Evolutionary conservation across 2,888 invertebrate species (phyloP), one percentile per base, ranked within the genome.

Genomic region (Bugulina stolonifera): DNA sequence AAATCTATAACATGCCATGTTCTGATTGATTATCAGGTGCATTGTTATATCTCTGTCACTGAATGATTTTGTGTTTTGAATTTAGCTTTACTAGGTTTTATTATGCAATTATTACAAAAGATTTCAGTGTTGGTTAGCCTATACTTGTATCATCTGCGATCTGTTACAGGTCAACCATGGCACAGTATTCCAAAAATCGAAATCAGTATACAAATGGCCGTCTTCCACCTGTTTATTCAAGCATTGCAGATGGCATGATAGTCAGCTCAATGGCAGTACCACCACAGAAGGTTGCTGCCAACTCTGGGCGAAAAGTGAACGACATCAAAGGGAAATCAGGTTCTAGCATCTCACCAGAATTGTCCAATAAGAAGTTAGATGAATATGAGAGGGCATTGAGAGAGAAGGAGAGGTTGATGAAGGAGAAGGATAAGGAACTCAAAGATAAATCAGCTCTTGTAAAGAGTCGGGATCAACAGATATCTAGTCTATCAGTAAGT

Each of bases 221-320:
- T 32, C 64, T 29, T 32, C 64, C 64, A 14, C 64, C 64, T 32
- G 64, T 64, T 3, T 27, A 64, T 23, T 23, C 64, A 2, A 64
- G 64, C n/a, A 64, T 64, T 32, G 32, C 64, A 29, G 64, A 64
- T 5, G 64, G 64, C n/a, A 64, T 64, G 64, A 64, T 64, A 32
- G 64, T 64, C 10, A 64, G 64, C 27, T 32, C 64, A 32, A 64
- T 64, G 64, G n/a, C 64, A 14, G 64, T 64, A 32, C 64, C 64
- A 29, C 64, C 64, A 5, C 64, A 64, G 3, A 64, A 64, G 32
- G 32, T 27, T 27, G 2, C 27, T 32, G 32, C 32, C 22, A 64
- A 22, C 5, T 64, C 64, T 32, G 32, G 25, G 32, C 64, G 64
- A 5, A 64, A 34, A 32, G 32, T 32, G 5, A 64, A 14, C 5